Evolutionary conservation across 2,888 invertebrate species (phyloP).

Genomic region (Eucera pruinosa): DNA sequence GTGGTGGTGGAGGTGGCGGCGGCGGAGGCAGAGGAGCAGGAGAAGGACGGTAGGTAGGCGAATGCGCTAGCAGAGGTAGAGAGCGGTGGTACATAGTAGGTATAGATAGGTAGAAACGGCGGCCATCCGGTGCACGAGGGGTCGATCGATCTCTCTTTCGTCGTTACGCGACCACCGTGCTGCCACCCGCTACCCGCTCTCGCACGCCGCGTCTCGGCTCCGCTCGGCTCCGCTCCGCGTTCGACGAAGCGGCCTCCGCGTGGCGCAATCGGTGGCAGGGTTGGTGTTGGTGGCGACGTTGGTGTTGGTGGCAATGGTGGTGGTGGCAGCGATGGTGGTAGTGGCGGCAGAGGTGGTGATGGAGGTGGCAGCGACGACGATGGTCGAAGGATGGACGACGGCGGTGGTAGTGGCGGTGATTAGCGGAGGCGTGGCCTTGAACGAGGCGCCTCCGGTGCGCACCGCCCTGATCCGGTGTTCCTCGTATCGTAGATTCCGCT

Average conservation of each 20-base stretch:
- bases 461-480: constrained; percentile 48
- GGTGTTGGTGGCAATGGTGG: constrained; percentile 27
- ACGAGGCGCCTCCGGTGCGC: constrained; percentile 43
- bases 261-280: constrained; percentile 44
- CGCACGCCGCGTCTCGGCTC: too few relatives aligned
- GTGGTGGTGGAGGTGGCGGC: neutral
- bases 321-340: constrained; percentile 33
- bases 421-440: constrained; percentile 60
- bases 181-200: constrained; percentile 58
- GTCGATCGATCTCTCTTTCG: constrained; percentile 79
- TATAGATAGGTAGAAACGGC: constrained; percentile 63
- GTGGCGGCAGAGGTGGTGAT: constrained; percentile 15
- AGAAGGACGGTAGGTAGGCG: constrained; percentile 45
- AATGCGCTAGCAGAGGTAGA: constrained; percentile 50
- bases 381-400: constrained; percentile 32
- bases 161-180: constrained; percentile 68
- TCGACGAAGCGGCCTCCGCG: too few relatives aligned
- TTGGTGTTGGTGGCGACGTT: constrained; percentile 28
- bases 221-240: too few relatives aligned
- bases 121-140: constrained; percentile 71
- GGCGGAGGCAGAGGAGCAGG: neutral
- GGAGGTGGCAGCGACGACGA: constrained; percentile 18
- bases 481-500: constrained; percentile 29
- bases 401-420: constrained; percentile 40
- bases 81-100: constrained; percentile 54